Evolutionary conservation across 2,888 invertebrate species (phyloP).

Genomic region (Gisinianus flammeolus): DNA sequence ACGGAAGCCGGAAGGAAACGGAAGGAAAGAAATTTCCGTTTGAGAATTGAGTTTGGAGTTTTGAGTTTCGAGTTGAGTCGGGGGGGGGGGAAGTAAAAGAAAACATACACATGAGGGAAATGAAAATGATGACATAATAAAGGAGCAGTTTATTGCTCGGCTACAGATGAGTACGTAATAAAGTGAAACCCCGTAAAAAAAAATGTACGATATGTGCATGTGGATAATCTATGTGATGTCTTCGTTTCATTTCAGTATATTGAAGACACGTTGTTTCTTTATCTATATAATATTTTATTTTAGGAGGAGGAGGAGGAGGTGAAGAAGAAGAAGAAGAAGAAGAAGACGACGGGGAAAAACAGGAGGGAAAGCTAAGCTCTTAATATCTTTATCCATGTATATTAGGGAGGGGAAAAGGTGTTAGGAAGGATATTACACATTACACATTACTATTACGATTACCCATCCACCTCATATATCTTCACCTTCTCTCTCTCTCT

Average conservation of each 20-base stretch:
- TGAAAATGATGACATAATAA: constrained; percentile 5
- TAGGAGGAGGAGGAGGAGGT: not conserved
- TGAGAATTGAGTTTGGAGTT: too few relatives aligned
- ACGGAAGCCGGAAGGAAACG: not conserved
- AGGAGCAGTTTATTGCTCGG: constrained; percentile 13
- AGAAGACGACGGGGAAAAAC: not conserved
- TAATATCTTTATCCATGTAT: not conserved
- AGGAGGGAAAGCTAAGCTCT: not conserved
- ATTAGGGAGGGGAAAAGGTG: constrained; percentile 7
- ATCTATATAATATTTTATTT: not conserved
- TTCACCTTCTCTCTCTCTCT: not conserved
- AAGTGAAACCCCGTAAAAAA: not conserved
- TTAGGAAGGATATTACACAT: constrained; percentile 11
- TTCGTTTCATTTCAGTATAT: not conserved
- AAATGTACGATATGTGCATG: too few relatives aligned
- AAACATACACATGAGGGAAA: not conserved
- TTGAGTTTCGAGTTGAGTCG: too few relatives aligned
- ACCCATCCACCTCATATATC: not conserved
- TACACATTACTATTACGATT: too few relatives aligned
- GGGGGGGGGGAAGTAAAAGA: not conserved
- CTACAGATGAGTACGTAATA: constrained; percentile 19
- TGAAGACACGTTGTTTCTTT: too few relatives aligned
- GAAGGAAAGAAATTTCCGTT: too few relatives aligned
- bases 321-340: constrained; percentile 1
- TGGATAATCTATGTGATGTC: too few relatives aligned